These are phyloP conservation scores for Plestiodon gilberti DNA, from an alignment of 2,113 vertebrate species.

Conservation along the genomic window DNA sequence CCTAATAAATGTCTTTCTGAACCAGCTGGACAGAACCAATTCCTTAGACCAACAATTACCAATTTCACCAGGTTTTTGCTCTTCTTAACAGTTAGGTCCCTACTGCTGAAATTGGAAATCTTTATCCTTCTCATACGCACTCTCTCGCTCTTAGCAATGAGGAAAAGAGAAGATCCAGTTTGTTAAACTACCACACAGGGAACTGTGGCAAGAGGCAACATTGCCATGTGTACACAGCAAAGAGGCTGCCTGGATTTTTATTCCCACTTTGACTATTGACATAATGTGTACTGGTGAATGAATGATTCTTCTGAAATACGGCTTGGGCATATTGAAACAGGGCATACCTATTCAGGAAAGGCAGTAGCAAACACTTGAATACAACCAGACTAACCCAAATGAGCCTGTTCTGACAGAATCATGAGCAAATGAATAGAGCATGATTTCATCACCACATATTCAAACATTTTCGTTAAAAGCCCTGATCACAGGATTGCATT, in stretches of 20 bases:
- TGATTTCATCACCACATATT: background rate
- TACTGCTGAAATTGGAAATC: background rate
- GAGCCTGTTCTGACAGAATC: background rate
- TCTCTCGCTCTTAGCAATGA: background rate
- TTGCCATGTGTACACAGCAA: background rate
- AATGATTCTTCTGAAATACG: background rate
- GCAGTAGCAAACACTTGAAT: background rate
- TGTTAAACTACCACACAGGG: background rate
- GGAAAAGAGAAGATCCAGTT: slow-evolving; percentile 4
- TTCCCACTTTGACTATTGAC: background rate
- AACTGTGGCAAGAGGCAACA: background rate
- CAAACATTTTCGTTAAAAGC: background rate
- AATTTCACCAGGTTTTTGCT: background rate
- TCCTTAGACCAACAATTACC: slow-evolving; percentile 35
- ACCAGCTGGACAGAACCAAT: slow-evolving; percentile 52
- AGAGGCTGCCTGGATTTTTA: background rate
- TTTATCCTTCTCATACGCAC: background rate
- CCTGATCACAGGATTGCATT: background rate
- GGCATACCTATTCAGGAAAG: background rate
- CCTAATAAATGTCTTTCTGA: slow-evolving; percentile 41
- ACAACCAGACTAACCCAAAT: background rate
- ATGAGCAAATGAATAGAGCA: background rate
- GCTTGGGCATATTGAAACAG: too few relatives aligned
- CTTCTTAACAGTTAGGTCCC: background rate
- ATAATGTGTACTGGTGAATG: background rate